These are phyloP conservation scores for Cydia strobilella DNA, from an alignment of 1,140 invertebrate genomes.

Conservation along the genomic window DNA sequence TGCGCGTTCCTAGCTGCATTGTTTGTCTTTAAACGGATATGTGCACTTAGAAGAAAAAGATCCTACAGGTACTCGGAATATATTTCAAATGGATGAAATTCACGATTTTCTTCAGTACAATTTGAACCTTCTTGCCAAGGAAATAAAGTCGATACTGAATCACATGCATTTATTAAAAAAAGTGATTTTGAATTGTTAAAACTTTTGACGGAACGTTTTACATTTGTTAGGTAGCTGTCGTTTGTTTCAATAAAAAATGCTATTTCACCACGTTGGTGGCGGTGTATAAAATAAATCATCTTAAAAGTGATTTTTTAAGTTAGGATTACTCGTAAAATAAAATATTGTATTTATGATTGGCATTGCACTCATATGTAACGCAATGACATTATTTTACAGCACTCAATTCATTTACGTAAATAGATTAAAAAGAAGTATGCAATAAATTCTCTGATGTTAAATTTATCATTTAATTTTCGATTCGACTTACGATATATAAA, in stretches of 20 bases:
- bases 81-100: not conserved
- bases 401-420: too few species aligned
- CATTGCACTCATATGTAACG: slow-evolving; percentile 35
- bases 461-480: too few species aligned
- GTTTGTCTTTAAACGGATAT: slow-evolving; percentile 29
- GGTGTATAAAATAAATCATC: too few species aligned
- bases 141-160: not conserved
- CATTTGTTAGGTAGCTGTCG: not conserved
- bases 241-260: slow-evolving; percentile 23
- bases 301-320: slow-evolving; percentile 8
- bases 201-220: not conserved
- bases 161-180: not conserved
- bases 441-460: too few species aligned
- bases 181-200: not conserved
- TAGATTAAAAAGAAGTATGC: too few species aligned
- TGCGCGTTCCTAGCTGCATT: slow-evolving; percentile 34
- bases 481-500: too few species aligned
- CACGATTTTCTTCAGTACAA: not conserved
- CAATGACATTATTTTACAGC: slow-evolving; percentile 20
- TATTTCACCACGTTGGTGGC: slow-evolving; percentile 32
- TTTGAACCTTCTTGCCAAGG: not conserved
- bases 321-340: slow-evolving; percentile 41
- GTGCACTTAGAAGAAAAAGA: not conserved
- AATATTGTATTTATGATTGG: not conserved
- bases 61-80: not conserved